Base-by-base conservation (phyloP, 1,140 invertebrate species). In the Drosophila lacertosa region DNA sequence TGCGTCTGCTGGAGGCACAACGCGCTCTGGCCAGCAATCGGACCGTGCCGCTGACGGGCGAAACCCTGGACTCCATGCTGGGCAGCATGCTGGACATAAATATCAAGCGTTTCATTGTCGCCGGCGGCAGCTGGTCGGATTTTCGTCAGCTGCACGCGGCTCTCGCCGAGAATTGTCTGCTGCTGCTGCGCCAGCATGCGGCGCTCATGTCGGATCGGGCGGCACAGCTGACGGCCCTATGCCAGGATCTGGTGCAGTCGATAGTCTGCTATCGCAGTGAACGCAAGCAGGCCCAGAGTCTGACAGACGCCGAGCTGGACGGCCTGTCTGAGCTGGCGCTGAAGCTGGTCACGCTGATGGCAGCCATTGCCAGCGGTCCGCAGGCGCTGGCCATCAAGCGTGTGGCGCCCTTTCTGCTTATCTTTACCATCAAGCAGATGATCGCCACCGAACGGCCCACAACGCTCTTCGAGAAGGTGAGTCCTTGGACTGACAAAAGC, bases 401-500 rank as follows among this genome's bases (percentile, higher is more conserved):
- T 55, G 76, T 91, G 5, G 89, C 89, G 0, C 90, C 90, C 6
- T 91, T 91, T 50, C 55, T 91, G 7, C 72, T 91, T 10, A 88
- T 82, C 29, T 91, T 88, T 18, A 73, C 82, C 35, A 91, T 91
- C 4, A 81, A 83, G 16, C 68, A 89, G 11, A 91, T 91, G 88
- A 89, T 91, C 6, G 62, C 60, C 10, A 84, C 79, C 44, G 84
- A 91, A 2, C 42, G 77, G 13, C 77, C 90, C 11, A 90, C 90
- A 0, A 91, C 90, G n/a, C 54, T 90, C 16, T 91, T 86, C 20
- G 75, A 89, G 7, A 90, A 91, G 82, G 81, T 84, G 9, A 4
- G 29, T n/a, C n/a, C n/a, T n/a, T n/a, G n/a, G n/a, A n/a, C n/a
- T n/a, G n/a, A n/a, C 44, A 29, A 7, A 3, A 26, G 4, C 24